phyloP scores from a whole-genome alignment of 1,140 invertebrate species.

The Parasteatoda tepidariorum region DNA sequence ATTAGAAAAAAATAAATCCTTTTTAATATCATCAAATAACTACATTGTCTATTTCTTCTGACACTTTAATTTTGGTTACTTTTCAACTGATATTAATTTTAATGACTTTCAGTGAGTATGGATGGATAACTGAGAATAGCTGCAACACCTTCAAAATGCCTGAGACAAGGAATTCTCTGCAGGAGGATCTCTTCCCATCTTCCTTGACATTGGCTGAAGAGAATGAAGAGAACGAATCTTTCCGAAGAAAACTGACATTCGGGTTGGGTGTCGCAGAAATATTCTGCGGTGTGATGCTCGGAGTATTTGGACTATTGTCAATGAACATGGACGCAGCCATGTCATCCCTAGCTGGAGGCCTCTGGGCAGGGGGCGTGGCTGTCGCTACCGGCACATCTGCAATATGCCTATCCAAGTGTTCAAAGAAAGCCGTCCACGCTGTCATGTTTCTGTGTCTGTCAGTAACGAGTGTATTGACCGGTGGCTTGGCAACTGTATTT shows the following conservation, averaged over 20 bases:
- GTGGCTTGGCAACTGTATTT: conserved; percentile 64
- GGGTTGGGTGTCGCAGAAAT: conserved; percentile 43
- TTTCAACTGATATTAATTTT: too few species aligned
- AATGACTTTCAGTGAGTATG: background rate
- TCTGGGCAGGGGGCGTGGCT: conserved; percentile 36
- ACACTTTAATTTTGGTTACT: too few species aligned
- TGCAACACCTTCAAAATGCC: conserved; percentile 16
- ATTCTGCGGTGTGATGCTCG: conserved; percentile 28
- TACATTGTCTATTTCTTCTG: too few species aligned
- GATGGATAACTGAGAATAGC: background rate
- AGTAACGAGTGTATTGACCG: conserved; percentile 59
- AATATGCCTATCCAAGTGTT: conserved; percentile 20
- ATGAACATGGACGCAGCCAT: conserved; percentile 54
- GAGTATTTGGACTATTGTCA: conserved; percentile 35
- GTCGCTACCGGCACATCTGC: conserved; percentile 38
- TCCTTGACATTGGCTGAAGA: conserved; percentile 9
- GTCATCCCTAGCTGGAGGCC: conserved; percentile 43
- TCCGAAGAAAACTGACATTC: conserved; percentile 33
- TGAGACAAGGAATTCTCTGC: conserved; percentile 42
- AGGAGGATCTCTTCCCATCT: conserved; percentile 42
- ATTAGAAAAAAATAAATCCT: too few species aligned
- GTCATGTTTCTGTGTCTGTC: conserved; percentile 45
- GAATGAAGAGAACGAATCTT: conserved; percentile 24
- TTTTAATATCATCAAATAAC: too few species aligned
- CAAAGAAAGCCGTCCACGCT: conserved; percentile 8